Percentiles rank a stretch among this genome's conserved stretches.
These are phyloP conservation scores for Ophion obscuratus DNA, from an alignment of 2,888 invertebrate species.

Conservation along the genomic window DNA sequence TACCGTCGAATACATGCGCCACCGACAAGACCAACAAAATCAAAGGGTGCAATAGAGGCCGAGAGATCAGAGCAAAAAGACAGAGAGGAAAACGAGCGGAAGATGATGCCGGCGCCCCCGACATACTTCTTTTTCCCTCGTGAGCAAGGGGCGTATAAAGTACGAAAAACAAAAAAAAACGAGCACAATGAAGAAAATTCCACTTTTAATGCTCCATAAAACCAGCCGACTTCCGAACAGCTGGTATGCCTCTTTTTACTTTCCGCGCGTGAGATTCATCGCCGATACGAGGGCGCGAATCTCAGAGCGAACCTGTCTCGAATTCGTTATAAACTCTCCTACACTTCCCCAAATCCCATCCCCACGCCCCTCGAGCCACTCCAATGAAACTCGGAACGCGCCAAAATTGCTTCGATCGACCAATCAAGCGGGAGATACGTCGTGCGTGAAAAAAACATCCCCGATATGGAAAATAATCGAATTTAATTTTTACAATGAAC, in stretches of 20 bases:
- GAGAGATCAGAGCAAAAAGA: too few species aligned
- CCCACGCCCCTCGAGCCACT: too few species aligned
- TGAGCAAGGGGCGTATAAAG: constrained; percentile 50
- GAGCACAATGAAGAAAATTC: constrained; percentile 46
- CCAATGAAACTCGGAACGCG: too few species aligned
- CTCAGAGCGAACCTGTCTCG: too few species aligned
- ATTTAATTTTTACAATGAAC: too few species aligned
- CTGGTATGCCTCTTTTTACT: constrained; percentile 43
- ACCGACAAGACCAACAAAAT: constrained; percentile 62
- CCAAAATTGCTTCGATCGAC: too few species aligned
- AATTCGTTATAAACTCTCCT: too few species aligned
- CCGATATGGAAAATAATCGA: too few species aligned
- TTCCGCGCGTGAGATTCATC: constrained; percentile 29
- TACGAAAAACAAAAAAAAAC: constrained; percentile 20
- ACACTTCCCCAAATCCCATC: too few species aligned
- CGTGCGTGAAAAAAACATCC: too few species aligned
- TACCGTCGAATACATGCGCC: constrained; percentile 63
- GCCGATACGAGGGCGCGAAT: too few species aligned
- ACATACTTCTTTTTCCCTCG: neutral
- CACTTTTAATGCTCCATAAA: constrained; percentile 61
- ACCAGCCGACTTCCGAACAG: constrained; percentile 63
- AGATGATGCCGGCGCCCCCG: constrained; percentile 39
- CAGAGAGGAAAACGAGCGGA: constrained; percentile 52
- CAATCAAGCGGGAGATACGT: too few species aligned
- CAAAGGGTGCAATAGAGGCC: constrained; percentile 58